phyloP scores from a whole-genome alignment of 2,888 invertebrate species.

The Prosopocoilus inquinatus region DNA sequence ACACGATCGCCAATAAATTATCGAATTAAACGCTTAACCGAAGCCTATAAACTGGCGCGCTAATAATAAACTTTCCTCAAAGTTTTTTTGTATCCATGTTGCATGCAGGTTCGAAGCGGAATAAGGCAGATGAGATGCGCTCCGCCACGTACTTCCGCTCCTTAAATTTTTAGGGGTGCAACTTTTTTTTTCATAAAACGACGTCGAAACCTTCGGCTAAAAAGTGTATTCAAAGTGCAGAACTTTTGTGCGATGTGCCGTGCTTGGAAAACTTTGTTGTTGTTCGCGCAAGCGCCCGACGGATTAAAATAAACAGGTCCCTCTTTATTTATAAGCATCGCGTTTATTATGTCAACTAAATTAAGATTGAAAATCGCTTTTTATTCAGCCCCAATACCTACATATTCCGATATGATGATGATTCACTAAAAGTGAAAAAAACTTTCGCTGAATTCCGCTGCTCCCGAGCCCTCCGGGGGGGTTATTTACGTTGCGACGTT shows the following conservation, averaged over 20 bases:
- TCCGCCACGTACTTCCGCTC: neutral
- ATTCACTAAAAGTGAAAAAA: too few relatives aligned
- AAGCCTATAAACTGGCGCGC: neutral
- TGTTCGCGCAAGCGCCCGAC: constrained; percentile 26
- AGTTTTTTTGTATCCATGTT: constrained; percentile 7
- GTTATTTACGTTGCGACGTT: constrained; percentile 4
- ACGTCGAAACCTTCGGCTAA: constrained; percentile 21
- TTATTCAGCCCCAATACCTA: too few relatives aligned
- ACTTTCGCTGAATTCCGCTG: too few relatives aligned
- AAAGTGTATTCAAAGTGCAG: constrained; percentile 28
- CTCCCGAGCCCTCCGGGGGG: too few relatives aligned
- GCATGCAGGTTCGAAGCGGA: constrained; percentile 24
- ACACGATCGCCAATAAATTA: too few relatives aligned
- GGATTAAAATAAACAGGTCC: constrained; percentile 28
- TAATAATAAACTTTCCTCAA: constrained; percentile 1
- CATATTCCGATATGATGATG: too few relatives aligned
- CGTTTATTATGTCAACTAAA: constrained; percentile 33
- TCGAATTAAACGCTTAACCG: neutral
- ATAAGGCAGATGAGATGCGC: constrained; percentile 19
- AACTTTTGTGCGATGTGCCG: constrained; percentile 32
- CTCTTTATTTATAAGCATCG: constrained; percentile 35
- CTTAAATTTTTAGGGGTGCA: neutral
- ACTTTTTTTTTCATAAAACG: constrained; percentile 22
- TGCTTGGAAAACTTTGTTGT: constrained; percentile 35
- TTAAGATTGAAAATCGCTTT: constrained; percentile 28